These are phyloP conservation scores for Acridotheres tristis DNA, from an alignment of 2,797 vertebrate genomes.

Conservation along the genomic window DNA sequence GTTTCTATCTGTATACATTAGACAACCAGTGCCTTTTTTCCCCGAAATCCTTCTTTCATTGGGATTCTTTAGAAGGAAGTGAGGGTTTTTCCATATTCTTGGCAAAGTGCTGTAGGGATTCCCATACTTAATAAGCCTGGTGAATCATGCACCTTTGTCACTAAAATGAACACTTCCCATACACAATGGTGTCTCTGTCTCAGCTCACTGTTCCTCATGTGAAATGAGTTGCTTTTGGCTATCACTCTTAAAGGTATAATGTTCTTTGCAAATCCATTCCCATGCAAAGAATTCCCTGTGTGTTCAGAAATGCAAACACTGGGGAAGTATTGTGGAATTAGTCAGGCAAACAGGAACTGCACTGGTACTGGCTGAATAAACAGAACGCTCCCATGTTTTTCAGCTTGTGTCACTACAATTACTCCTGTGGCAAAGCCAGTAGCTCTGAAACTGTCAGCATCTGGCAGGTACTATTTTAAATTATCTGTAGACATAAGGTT, in stretches of 20 bases:
- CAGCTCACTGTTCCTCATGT: neutral
- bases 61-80: conserved; percentile 50
- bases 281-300: conserved; percentile 12
- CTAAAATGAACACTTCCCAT: neutral
- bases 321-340: conserved; percentile 17
- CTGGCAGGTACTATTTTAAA: neutral
- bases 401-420: neutral
- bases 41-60: conserved; percentile 15
- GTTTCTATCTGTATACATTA: conserved; percentile 57
- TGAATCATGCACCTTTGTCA: conserved; percentile 29
- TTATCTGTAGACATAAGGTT: neutral
- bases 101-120: conserved; percentile 1
- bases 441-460: conserved; percentile 11
- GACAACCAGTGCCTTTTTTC: conserved; percentile 70
- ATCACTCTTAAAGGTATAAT: neutral
- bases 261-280: conserved; percentile 10
- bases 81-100: conserved; percentile 1
- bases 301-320: conserved; percentile 42
- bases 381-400: neutral
- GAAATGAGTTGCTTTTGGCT: conserved; percentile 15
- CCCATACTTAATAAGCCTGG: neutral
- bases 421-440: conserved; percentile 10
- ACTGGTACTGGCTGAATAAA: conserved; percentile 23
- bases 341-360: conserved; percentile 58
- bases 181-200: neutral